Evolutionary conservation across 2,797 vertebrate genomes (phyloP), one percentile per base, ranked within the genome.

Genomic region (Acrocephalus scirpaceus): DNA sequence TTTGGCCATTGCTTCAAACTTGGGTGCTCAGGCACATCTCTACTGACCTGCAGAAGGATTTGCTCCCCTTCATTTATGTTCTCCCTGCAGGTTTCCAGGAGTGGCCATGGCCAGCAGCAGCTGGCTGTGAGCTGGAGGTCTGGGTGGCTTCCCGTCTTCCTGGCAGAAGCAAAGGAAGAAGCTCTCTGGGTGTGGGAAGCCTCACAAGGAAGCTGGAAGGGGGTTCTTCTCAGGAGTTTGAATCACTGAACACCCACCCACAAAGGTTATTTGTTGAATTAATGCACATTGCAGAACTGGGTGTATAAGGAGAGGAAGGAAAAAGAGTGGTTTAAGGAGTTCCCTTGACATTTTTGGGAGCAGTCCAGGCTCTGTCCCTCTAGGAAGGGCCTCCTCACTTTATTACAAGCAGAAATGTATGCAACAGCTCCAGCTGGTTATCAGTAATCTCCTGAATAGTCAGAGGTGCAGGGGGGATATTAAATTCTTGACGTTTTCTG

Each of bases 391-490:
- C 86, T 92, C 86, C 90, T 75, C 11, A 11, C 36, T 81, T 90
- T 70, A 67, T 95, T 93, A 66, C 70, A 82, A 64, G 74, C 86
- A 94, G 86, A 71, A 94, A 73, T 88, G 62, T 1, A 36, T 44
- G 48, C 67, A 88, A 11, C 0, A 0, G 60, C 67, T 92, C 83
- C 83, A 86, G 83, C 86, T 95, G 94, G 45, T 94, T 95, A 91
- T 95, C 90, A 76, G 74, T 88, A 90, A 95, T 88, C 90, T 96
- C 75, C 74, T 70, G 45, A 80, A 61, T 69, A 88, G 74, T 90
- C 66, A 32, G 87, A 71, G 79, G 91, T 94, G 81, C 92, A 89
- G 53, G 65, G 80, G 90, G 94, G 40, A 95, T 96, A 92, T 95
- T 96, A 93, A 93, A 93, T 96, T 94, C 67, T 64, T 14, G 0